A percentile compares a stretch with the other conserved stretches of the same genome.
phyloP scores from a whole-genome alignment of 1,140 invertebrate genomes.

The Akabosia matsudoensis region DNA sequence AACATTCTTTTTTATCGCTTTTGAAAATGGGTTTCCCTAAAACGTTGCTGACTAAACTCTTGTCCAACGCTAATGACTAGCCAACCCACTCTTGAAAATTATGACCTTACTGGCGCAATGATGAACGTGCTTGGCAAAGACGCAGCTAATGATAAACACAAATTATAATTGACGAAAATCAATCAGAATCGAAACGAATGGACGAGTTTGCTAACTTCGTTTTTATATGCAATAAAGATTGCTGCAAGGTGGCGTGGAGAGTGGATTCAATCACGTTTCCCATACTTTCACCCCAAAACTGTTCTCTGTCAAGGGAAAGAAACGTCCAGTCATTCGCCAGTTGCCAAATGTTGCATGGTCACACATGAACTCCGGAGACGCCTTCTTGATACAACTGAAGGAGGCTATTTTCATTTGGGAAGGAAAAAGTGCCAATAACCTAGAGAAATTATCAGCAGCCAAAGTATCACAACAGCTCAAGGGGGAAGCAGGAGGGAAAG shows the following conservation, averaged over 20 bases:
- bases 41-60: too few relatives aligned
- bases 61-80: too few relatives aligned
- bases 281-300: slow-evolving; percentile 58
- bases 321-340: slow-evolving; percentile 64
- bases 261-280: slow-evolving; percentile 58
- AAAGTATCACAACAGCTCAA: slow-evolving; percentile 53
- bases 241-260: slow-evolving; percentile 59
- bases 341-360: slow-evolving; percentile 69
- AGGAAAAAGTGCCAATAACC: slow-evolving; percentile 66
- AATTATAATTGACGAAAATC: too few relatives aligned
- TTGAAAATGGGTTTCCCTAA: too few relatives aligned
- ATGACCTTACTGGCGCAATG: too few relatives aligned
- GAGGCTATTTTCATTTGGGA: slow-evolving; percentile 74
- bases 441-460: slow-evolving; percentile 64
- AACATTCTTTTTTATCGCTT: too few relatives aligned
- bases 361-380: slow-evolving; percentile 79
- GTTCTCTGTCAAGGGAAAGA: slow-evolving; percentile 68
- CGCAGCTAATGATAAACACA: too few relatives aligned
- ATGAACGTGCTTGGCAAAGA: too few relatives aligned
- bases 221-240: too few relatives aligned
- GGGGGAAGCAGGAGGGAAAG: slow-evolving; percentile 51
- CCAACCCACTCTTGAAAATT: too few relatives aligned
- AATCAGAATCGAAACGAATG: too few relatives aligned
- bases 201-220: too few relatives aligned
- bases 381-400: slow-evolving; percentile 75